A percentile compares a stretch with the other conserved stretches of the same genome.
Evolutionary conservation across 2,797 vertebrate species (phyloP).

Genomic region (Mormyrops boulengeri): DNA sequence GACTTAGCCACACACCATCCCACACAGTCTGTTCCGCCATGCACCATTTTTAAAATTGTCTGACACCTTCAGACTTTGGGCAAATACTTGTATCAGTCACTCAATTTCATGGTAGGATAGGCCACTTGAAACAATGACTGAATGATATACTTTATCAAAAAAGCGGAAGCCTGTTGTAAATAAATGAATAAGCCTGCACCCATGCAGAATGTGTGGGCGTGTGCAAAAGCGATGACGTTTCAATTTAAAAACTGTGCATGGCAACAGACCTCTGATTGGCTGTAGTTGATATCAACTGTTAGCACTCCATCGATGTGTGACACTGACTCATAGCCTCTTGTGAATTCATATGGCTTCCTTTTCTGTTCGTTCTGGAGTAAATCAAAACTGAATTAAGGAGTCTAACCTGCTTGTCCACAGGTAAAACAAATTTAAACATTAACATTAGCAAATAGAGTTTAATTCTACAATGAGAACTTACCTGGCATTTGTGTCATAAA

Average conservation of each 20-base stretch:
- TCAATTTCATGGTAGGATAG: neutral
- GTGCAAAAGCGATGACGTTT: neutral
- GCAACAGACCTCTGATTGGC: slow-evolving; percentile 23
- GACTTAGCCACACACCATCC: neutral
- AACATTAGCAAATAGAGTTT: neutral
- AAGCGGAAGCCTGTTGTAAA: neutral
- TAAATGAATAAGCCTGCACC: neutral
- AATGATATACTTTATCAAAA: neutral
- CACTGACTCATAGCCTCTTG: slow-evolving; percentile 12
- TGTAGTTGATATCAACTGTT: neutral
- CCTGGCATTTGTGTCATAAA: neutral
- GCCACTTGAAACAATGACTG: neutral
- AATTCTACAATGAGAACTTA: neutral
- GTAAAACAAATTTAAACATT: neutral
- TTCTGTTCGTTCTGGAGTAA: neutral
- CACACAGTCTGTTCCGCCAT: neutral
- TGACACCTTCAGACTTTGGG: neutral
- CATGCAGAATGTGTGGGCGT: neutral
- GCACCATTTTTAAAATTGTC: neutral
- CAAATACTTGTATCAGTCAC: neutral
- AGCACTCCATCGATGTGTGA: neutral
- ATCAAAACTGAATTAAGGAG: neutral
- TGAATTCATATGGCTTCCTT: neutral
- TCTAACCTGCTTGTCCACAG: neutral
- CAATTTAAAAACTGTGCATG: neutral